A percentile compares a stretch with the other conserved stretches of the same genome.
These are phyloP conservation scores for Ramphastos sulfuratus DNA, from an alignment of 2,113 vertebrate species.

Conservation along the genomic window DNA sequence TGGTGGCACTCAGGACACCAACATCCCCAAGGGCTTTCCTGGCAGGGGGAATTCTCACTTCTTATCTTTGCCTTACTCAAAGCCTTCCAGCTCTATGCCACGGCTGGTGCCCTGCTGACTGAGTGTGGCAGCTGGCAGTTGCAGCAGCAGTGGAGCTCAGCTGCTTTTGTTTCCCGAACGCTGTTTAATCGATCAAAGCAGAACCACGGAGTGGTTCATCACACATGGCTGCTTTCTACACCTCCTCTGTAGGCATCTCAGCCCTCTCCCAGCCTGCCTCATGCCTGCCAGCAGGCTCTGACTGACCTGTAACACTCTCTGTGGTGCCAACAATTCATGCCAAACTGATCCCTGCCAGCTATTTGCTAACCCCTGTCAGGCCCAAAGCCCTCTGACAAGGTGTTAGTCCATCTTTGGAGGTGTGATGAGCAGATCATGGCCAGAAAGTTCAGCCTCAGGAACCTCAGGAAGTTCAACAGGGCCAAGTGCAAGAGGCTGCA, in stretches of 20 bases:
- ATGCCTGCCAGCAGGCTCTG: fast-evolving
- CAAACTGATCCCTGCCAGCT: not conserved
- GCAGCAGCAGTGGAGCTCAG: not conserved
- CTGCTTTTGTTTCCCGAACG: fast-evolving
- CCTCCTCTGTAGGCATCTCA: not conserved
- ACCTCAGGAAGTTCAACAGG: not conserved
- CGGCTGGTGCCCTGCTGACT: fast-evolving
- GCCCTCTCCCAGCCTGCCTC: not conserved
- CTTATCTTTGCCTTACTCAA: not conserved
- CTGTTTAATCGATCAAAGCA: not conserved
- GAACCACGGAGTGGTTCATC: not conserved
- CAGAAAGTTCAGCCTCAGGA: not conserved
- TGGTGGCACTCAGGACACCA: not conserved
- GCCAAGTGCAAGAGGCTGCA: not conserved
- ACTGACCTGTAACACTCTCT: not conserved
- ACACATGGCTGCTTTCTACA: not conserved
- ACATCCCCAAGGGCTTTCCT: not conserved
- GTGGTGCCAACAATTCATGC: not conserved
- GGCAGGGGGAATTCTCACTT: not conserved
- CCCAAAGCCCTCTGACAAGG: not conserved
- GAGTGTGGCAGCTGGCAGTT: not conserved
- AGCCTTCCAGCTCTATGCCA: not conserved
- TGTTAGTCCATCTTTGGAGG: fast-evolving
- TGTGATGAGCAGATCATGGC: not conserved
- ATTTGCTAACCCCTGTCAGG: fast-evolving